Base-by-base conservation (phyloP, 1,140 invertebrate genomes). In the Drosophila kurseongensis region DNA sequence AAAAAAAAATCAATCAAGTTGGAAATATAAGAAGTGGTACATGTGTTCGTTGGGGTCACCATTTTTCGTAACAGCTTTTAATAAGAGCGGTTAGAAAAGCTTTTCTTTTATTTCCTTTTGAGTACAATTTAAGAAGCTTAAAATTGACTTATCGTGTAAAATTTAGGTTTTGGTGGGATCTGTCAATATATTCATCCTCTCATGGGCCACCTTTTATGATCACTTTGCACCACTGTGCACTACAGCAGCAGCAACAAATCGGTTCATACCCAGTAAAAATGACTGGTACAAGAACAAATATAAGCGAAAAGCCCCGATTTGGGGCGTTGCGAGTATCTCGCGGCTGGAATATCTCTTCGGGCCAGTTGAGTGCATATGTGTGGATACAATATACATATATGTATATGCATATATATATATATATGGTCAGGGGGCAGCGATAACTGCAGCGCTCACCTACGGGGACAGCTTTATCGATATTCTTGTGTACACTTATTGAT, bases 401-500 rank as follows among this genome's bases (percentile, higher is more conserved):
- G 10, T 50, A 9, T 59, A n/a, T 10, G 29, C 14, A 16, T 7
- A 27, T 55, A 13, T 18, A 12, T 50, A 7, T 60, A 40, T 16
- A 12, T 60, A 12, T 40, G 1, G 10, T 5, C 36, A 23, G 41
- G 13, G 40, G 29, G 18, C 18, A 36, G 51, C 67, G 67, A 71
- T 71, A 71, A 57, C 67, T 69, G 66, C 62, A 52, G 47, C 29
- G 14, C 29, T 44, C 55, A 13, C 56, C 40, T 27, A 65, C 41
- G 65, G 40, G 62, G 58, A 65, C 41, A 45, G 65, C 67, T 72
- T 72, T 72, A 72, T 72, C 68, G 52, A 71, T 71, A 58, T 57
- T 72, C 29, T 56, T 72, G 68, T 72, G 68, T 72, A 72, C 66
- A 71, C 61, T 88, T 90, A 89, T 89, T 89, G 82, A 72, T 89